These are phyloP conservation scores for Plodia interpunctella DNA, from an alignment of 1,140 invertebrate species.

Conservation along the genomic window DNA sequence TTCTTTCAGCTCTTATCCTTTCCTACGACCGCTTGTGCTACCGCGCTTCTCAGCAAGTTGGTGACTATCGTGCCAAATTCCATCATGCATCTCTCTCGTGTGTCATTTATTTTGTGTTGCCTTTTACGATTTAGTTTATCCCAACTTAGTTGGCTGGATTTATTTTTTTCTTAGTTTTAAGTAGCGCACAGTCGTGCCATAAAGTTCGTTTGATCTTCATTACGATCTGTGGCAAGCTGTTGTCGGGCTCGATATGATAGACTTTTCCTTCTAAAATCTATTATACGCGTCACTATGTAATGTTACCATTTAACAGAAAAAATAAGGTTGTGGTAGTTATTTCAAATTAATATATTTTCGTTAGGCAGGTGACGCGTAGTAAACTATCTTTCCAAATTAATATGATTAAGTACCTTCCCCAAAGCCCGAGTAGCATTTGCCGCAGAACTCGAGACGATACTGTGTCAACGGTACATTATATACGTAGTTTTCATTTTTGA, in stretches of 20 bases:
- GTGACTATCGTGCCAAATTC: slow-evolving; percentile 39
- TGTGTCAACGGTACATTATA: slow-evolving; percentile 21
- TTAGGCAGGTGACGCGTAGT: slow-evolving; percentile 51
- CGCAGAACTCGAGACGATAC: slow-evolving; percentile 18
- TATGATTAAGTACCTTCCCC: not conserved
- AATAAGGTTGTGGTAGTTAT: slow-evolving; percentile 75
- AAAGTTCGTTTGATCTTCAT: slow-evolving; percentile 16
- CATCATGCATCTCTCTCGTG: slow-evolving; percentile 26
- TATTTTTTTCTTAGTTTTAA: slow-evolving; percentile 34
- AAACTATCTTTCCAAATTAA: slow-evolving; percentile 26
- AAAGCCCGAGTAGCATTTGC: slow-evolving; percentile 27
- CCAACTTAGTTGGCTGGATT: slow-evolving; percentile 64
- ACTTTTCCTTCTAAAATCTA: slow-evolving; percentile 26
- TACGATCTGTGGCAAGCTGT: slow-evolving; percentile 25
- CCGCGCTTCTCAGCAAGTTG: slow-evolving; percentile 33
- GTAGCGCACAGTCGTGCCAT: slow-evolving; percentile 41
- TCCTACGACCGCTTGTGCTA: not conserved
- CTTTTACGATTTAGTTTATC: slow-evolving; percentile 48
- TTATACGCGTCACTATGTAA: slow-evolving; percentile 46
- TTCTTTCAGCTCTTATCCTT: slow-evolving; percentile 14
- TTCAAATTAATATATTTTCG: slow-evolving; percentile 68
- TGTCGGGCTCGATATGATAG: slow-evolving; percentile 31
- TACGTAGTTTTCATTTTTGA: slow-evolving; percentile 32
- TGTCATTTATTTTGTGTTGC: slow-evolving; percentile 49
- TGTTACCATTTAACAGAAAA: slow-evolving; percentile 62